Evolutionary conservation across 2,888 invertebrate species (phyloP), one percentile per base, ranked within the genome.

Genomic region (Abrostola tripartita): DNA sequence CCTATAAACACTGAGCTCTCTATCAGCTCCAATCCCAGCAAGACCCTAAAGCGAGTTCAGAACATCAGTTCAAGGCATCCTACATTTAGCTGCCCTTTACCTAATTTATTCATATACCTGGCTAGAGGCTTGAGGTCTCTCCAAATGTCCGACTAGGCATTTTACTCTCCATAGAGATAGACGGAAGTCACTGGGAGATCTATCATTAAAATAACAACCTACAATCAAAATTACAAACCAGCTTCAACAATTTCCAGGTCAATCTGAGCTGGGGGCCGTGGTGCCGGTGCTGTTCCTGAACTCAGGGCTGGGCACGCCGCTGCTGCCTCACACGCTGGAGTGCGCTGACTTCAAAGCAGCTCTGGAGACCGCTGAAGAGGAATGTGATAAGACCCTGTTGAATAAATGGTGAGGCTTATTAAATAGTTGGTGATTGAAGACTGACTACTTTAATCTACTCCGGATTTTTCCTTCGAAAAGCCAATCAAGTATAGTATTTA

Each of bases 221-320:
- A 24, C 14, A 35, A 14, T 24, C 11, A 44, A 44, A 10, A 10
- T 6, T 10, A 6, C 12, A 11, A 6, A 12, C 6, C 44, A 10
- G 2, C 6, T 10, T 10, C 37, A 8, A n/a, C 37, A 24, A 38
- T 37, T 75, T 90, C 12, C 90, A 96, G 96, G 97, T 70, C 97
- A 97, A 89, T 95, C 96, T 68, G 96, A 97, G 74, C 95, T 96
- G 0, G 96, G 97, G 0, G 97, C 97, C 69, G 96, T 97, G 62
- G 96, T 97, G 53, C 97, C 97, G 0, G 96, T 98, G 40, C 89
- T 98, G 73, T 97, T 98, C 90, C 93, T 98, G 66, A 97, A 97
- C 88, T 96, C 97, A 37, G 97, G 97, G 0, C 91, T 97, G 71
- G 97, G 97, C 37, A 96, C 96, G 6, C 97, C 97, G 7, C 94